Evolutionary conservation across 2,113 vertebrate species (phyloP).

Genomic region (Gobius niger): DNA sequence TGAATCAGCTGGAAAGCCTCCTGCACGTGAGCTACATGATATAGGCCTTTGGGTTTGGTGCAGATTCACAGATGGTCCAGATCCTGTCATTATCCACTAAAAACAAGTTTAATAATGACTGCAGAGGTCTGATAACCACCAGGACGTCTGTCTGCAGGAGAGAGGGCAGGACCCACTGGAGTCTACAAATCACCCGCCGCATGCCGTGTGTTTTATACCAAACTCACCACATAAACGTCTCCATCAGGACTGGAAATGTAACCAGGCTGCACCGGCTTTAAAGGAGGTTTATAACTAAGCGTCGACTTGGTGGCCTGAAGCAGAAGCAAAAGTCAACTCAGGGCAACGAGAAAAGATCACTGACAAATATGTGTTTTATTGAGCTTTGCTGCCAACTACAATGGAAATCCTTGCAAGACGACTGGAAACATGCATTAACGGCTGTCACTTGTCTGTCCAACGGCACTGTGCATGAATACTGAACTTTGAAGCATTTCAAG

Average conservation of each 20-base stretch:
- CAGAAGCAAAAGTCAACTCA: not conserved
- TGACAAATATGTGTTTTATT: too few relatives aligned
- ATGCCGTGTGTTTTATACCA: not conserved
- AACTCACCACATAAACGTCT: not conserved
- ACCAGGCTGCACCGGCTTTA: not conserved
- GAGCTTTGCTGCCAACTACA: too few relatives aligned
- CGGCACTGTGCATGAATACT: too few relatives aligned
- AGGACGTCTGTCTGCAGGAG: not conserved
- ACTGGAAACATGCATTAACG: too few relatives aligned
- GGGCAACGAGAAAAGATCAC: too few relatives aligned
- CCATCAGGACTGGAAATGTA: not conserved
- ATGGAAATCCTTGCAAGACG: too few relatives aligned
- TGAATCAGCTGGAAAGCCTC: too few relatives aligned
- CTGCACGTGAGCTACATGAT: not conserved
- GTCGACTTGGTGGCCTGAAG: not conserved
- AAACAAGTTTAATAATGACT: conserved; percentile 6
- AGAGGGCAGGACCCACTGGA: not conserved
- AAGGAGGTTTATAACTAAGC: not conserved
- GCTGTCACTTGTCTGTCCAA: too few relatives aligned
- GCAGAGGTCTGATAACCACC: not conserved
- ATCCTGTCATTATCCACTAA: conserved; percentile 6
- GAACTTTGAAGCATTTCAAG: too few relatives aligned
- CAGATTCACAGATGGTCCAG: not conserved
- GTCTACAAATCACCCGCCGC: not conserved
- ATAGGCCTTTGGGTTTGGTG: not conserved